These are phyloP conservation scores for Bostrychus sinensis DNA, from an alignment of 2,113 vertebrate species.

Conservation along the genomic window DNA sequence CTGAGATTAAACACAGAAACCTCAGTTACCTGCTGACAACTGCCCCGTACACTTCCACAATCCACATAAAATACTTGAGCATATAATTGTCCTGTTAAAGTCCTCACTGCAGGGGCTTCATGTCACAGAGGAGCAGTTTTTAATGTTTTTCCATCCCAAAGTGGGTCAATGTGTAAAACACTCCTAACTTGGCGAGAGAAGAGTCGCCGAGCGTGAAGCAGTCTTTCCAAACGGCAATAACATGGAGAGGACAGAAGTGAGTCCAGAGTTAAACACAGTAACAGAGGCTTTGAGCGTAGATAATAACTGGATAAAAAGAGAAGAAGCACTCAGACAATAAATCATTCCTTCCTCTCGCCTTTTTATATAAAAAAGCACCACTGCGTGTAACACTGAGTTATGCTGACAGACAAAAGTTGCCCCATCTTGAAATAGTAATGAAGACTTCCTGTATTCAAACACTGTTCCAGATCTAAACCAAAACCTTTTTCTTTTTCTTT, in stretches of 20 bases:
- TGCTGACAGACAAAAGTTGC: no score
- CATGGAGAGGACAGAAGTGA: slow-evolving; percentile 57
- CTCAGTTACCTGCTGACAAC: slow-evolving; percentile 6
- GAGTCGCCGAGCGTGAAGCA: slow-evolving; percentile 63
- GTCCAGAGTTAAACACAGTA: slow-evolving; percentile 59
- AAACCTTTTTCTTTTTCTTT: no score
- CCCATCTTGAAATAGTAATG: no score
- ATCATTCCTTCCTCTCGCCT: no score
- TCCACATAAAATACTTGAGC: slow-evolving; percentile 10
- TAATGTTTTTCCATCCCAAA: slow-evolving; percentile 75
- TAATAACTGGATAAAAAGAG: no score
- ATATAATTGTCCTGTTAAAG: slow-evolving; percentile 33
- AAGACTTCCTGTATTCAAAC: no score
- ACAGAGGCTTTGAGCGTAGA: no score
- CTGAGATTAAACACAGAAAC: no score
- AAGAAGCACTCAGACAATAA: no score
- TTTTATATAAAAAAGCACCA: no score
- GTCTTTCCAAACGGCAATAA: slow-evolving; percentile 73
- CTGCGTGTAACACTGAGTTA: no score
- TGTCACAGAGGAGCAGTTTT: slow-evolving; percentile 58
- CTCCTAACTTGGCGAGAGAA: slow-evolving; percentile 70
- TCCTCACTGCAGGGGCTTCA: slow-evolving; percentile 39
- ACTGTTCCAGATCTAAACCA: no score
- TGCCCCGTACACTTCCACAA: slow-evolving; percentile 7
- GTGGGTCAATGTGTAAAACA: slow-evolving; percentile 82